Evolutionary conservation across 2,113 vertebrate genomes (phyloP), one percentile per base, ranked within the genome.

Genomic region (Syngnathoides biaculeatus): DNA sequence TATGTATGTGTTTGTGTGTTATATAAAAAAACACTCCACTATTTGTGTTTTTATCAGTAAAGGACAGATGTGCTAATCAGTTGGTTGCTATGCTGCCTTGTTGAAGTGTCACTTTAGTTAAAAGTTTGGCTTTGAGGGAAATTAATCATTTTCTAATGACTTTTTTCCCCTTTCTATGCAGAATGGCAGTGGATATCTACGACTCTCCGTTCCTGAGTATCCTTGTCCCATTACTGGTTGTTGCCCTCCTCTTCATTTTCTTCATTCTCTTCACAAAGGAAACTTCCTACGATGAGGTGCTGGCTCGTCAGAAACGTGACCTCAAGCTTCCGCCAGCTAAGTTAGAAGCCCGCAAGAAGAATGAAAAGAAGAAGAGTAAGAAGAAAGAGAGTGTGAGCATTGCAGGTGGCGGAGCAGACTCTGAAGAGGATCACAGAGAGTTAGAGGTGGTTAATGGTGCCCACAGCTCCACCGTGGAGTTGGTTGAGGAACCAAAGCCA

Each of bases 191-290:
- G 93, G 97, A 99, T 85, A 93, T 98, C 85, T 96, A 96, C 0
- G 95, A 98, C 88, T 98, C 95, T 35, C 95, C 95, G 75, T 98
- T 97, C 91, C 95, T 98, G 50, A 94, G 98, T 80, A 88, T 98
- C 89, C 92, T 98, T 86, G 92, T 96, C 74, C 96, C 96, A 76
- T 92, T 94, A 12, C 90, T 99, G 80, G 95, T 98, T 72, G 95
- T 99, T 30, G 92, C 93, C 50, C 92, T 95, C 77, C 96, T 98
- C 89, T 98, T 98, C 90, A 94, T 99, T 74, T 98, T 98, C 91
- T 99, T 99, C 90, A 98, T 95, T 94, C 95, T 99, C 80, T 98
- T 98, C 89, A 99, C 98, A 95, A 98, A 96, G 86, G 96, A 99
- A 88, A 99, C 97, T 11, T 94, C 97, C 2, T 98, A 98, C 1